Evolutionary conservation across 2,888 invertebrate species (phyloP).

Genomic region (Cantharis flavilabris): DNA sequence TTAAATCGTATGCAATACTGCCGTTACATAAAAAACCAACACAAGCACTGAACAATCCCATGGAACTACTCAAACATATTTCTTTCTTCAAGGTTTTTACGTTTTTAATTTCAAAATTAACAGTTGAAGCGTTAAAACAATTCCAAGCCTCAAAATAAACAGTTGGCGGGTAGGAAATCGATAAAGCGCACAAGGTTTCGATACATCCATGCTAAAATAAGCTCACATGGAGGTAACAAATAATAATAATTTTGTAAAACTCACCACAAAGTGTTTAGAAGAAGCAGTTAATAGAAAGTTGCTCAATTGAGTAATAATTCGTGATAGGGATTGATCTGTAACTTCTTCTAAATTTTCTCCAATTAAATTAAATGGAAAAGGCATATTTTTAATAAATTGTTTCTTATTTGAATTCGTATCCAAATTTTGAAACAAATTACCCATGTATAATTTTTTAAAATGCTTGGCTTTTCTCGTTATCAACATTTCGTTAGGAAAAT

Average conservation of each 20-base stretch:
- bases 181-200: conserved; percentile 70
- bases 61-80: conserved; percentile 35
- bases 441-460: conserved; percentile 51
- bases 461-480: conserved; percentile 59
- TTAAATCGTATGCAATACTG: conserved; percentile 61
- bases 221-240: conserved; percentile 29
- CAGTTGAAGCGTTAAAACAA: conserved; percentile 47
- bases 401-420: conserved; percentile 49
- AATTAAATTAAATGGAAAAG: conserved; percentile 57
- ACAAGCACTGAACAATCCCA: conserved; percentile 49
- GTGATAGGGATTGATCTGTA: conserved; percentile 61
- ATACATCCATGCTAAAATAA: conserved; percentile 64
- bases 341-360: conserved; percentile 40
- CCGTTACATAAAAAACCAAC: conserved; percentile 58
- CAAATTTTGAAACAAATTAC: conserved; percentile 36
- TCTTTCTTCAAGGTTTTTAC: conserved; percentile 21
- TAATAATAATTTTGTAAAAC: conserved; percentile 41
- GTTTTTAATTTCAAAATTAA: conserved; percentile 6
- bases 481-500: conserved; percentile 59
- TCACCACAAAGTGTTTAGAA: conserved; percentile 71
- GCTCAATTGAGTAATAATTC: conserved; percentile 59
- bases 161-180: conserved; percentile 69
- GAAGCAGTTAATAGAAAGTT: conserved; percentile 63
- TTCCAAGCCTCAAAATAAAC: conserved; percentile 71
- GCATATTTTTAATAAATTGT: conserved; percentile 58